Evolutionary conservation across 1,140 invertebrate species (phyloP), one percentile per base, ranked within the genome.

Genomic region (Grapholita molesta): DNA sequence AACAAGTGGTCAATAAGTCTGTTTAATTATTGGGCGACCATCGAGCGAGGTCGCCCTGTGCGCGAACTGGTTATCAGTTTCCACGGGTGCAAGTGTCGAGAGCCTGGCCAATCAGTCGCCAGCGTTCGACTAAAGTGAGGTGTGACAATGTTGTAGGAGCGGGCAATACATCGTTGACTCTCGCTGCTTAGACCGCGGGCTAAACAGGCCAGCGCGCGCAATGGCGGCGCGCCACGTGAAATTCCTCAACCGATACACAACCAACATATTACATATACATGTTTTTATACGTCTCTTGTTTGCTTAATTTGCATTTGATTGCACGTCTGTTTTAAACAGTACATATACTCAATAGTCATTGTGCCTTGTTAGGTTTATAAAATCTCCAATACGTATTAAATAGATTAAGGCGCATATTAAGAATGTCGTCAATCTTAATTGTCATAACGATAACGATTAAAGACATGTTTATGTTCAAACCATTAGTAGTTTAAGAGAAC

Each of bases 61-160:
- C 70, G 73, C 81, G 70, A 85, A 91, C 89, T 89, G 87, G 89
- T 91, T 91, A 84, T 84, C 83, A 86, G 74, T 78, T 64, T 69
- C 71, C 66, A 67, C 73, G 76, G 78, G 78, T 70, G 72, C 77
- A 82, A 82, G 78, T 78, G 69, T 78, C 67, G 68, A 84, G 83
- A 74, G 74, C 71, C 70, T 67, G 67, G 48, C 69, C 68, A 72
- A 69, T 57, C 57, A 61, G 23, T 48, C 42, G 55, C 25, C 25
- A 15, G 15, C 28, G 55, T 28, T 61, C 25, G 25, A 12, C 12
- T 30, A 25, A 61, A 61, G 25, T 42, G 7, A 9, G 15, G 42
- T 9, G 21, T 48, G 42, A 48, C 18, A 21, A 21, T 61, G n/a
- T 21, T 25, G 24, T 12, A 61, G 4, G 25, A 28, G 55, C 24